Evolutionary conservation across 2,888 invertebrate genomes (phyloP).

Genomic region (Trissonchulus sp.): DNA sequence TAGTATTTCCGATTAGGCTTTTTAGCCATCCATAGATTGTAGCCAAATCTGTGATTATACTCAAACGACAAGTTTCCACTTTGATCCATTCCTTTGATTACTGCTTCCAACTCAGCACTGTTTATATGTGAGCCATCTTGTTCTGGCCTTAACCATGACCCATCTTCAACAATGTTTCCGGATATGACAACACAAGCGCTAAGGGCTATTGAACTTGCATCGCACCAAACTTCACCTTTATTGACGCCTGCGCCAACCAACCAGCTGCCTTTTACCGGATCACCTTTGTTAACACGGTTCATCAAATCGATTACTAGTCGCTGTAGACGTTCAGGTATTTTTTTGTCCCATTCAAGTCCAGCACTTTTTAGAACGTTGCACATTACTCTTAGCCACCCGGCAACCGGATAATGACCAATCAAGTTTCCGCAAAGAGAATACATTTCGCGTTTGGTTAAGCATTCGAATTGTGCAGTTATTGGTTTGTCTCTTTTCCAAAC

Average conservation of each 20-base stretch:
- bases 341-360: background rate
- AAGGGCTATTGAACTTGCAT: background rate
- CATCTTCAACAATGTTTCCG: background rate
- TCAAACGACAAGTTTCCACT: background rate
- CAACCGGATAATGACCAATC: background rate
- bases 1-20: too few species aligned
- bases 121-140: too few species aligned
- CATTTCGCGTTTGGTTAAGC: background rate
- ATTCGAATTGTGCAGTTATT: background rate
- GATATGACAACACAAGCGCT: background rate
- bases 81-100: too few species aligned
- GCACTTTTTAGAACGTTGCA: background rate
- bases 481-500: background rate
- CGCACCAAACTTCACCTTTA: background rate
- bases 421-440: background rate
- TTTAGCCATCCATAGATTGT: background rate
- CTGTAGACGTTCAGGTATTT: background rate
- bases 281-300: background rate
- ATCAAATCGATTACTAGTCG: background rate
- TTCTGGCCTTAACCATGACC: too few species aligned
- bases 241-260: background rate
- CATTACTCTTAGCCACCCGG: background rate
- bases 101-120: too few species aligned
- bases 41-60: background rate
- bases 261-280: background rate